Evolutionary conservation across 1,140 invertebrate genomes (phyloP), one percentile per base, ranked within the genome.

Genomic region (Trigoniulus corallinus): DNA sequence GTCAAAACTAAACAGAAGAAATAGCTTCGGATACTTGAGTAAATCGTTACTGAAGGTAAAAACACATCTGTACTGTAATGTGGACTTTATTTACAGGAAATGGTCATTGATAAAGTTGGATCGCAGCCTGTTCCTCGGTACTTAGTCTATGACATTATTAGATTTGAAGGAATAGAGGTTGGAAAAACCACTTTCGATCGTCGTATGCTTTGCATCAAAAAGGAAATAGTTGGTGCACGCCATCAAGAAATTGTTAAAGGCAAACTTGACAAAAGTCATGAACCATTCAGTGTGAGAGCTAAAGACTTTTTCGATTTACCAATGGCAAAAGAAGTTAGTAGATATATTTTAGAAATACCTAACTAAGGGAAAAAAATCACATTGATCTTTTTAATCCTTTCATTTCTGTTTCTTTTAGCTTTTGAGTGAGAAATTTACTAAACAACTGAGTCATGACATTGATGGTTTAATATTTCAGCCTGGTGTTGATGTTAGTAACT

Each of bases 391-490:
- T 54, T 21, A 40, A 15, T 21, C 22, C 21, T 42, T 44, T 39
- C 24, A 0, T 39, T 29, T 24, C 15, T 41, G 37, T 50, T 42
- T 22, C 27, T 61, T 61, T 20, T 55, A 72, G 61, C 67, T 97
- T 18, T 68, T 97, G 15, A 77, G 82, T 49, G 81, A 84, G 44
- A 88, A 88, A 61, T 98, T 98, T 67, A 74, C 80, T 0, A 79
- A 79, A 54, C 75, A 81, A 45, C 67, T 98, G 1, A 73, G 76
- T 21, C 96, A 99, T 62, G 91, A 98, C 67, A 91, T 94, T 0
- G 96, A 99, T 66, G 96, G 96, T 42, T 71, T 98, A 0, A 93
- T 99, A 59, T 99, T 98, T 64, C 95, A 99, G 64, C 96, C 96
- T 1, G 75, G 81, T 0, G 74, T 77, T 55, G 81, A 88, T 58